Base-by-base conservation (phyloP, 2,113 vertebrate species). In the Alethe diademata region DNA sequence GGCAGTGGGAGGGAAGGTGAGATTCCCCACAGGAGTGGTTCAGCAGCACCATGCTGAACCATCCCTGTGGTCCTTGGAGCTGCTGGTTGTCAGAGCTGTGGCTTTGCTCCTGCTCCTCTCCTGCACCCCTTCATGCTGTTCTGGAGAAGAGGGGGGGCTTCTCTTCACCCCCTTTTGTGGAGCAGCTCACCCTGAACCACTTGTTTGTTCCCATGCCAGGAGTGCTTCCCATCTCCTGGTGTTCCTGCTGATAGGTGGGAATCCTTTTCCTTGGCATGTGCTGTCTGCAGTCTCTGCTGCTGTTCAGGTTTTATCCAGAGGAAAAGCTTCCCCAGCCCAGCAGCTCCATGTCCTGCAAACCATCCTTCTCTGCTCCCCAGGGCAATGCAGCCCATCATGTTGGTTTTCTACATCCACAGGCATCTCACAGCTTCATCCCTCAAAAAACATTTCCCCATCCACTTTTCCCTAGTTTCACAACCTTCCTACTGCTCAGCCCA, bases 41-140 rank as follows among this genome's bases (percentile, higher is more conserved):
- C 51, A 35, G 66, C 66, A 42, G 25, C 0, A 0, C 54, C 0
- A 0, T 0, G 1, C 50, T 51, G 50, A 51, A 9, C 50, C 50
- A 51, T 51, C 50, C 50, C 50, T 51, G 50, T 60, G 69, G 1
- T 38, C 50, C 50, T 31, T 4, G 6, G 54, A 23, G 47, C 43
- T 75, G 71, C 7, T 66, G 35, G 1, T 20, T 17, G 36, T 51
- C 4, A 2, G 45, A n/a, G 67, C 72, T 67, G 70, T 57, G 4
- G 36, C 80, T 78, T 24, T 4, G 6, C 1, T 18, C 48, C 69
- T 80, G 18, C 22, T 50, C 26, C 26, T 53, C 75, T 43, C 36
- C 58, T 54, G 38, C 20, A 50, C 17, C 4, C 3, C 58, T 67
- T 35, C 15, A 3, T 17, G 25, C 8, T 8, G 33, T 48, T 18